Evolutionary conservation across 2,113 vertebrate genomes (phyloP).

Genomic region (Upupa epops): DNA sequence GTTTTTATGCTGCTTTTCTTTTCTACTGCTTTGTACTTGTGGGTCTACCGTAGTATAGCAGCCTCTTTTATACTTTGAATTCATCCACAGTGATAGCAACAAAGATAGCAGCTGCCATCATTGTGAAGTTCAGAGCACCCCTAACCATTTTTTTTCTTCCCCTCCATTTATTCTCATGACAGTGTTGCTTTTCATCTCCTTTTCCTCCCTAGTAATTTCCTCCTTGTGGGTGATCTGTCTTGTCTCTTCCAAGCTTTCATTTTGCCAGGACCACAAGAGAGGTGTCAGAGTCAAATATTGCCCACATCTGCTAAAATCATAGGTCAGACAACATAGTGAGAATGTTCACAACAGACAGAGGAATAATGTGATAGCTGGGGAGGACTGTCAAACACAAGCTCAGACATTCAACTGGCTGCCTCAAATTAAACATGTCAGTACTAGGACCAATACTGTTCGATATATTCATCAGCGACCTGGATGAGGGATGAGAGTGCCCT

Average conservation of each 20-base stretch:
- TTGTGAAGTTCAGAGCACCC: not conserved
- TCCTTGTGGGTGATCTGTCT: not conserved
- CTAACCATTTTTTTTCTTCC: not conserved
- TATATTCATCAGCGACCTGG: no score
- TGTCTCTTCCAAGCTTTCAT: not conserved
- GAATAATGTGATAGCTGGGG: not conserved
- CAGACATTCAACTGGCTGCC: not conserved
- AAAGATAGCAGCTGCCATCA: not conserved
- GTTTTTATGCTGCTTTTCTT: not conserved
- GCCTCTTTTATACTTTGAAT: not conserved
- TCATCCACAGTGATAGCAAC: not conserved
- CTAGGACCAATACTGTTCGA: no score
- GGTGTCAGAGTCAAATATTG: not conserved
- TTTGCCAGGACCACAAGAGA: not conserved
- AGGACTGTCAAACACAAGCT: not conserved
- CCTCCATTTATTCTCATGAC: not conserved
- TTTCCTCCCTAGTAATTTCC: not conserved
- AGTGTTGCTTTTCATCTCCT: not conserved
- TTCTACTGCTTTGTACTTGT: not conserved
- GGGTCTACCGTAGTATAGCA: not conserved
- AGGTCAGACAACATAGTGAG: not conserved
- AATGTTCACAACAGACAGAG: not conserved
- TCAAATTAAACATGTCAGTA: not conserved
- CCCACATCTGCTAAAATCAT: not conserved
- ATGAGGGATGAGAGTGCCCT: no score